phyloP scores from a whole-genome alignment of 1,140 invertebrate genomes.

The Plutomurus gul region DNA sequence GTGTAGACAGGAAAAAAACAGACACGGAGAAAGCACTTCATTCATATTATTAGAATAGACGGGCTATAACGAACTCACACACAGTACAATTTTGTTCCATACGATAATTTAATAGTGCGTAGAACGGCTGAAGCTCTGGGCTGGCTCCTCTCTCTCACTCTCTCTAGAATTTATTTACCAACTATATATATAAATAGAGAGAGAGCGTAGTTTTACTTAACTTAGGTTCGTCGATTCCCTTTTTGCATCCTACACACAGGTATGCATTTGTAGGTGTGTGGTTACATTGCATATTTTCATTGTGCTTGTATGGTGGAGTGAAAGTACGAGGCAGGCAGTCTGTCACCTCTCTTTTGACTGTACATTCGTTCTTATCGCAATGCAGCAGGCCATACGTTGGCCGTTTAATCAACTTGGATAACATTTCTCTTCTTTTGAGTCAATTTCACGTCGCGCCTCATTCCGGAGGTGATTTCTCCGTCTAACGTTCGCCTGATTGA shows the following conservation, averaged over 20 bases:
- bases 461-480: conserved; percentile 25
- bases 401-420: conserved; percentile 16
- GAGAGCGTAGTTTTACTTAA: no score
- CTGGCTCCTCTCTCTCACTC: no score
- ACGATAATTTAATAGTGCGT: no score
- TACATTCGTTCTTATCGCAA: conserved; percentile 11
- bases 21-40: no score
- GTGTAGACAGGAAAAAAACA: no score
- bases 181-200: no score
- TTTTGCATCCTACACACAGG: not conserved
- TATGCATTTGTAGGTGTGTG: not conserved
- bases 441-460: conserved; percentile 10
- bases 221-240: no score
- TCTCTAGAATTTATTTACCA: no score
- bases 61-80: no score
- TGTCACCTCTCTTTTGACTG: not conserved
- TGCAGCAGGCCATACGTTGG: not conserved
- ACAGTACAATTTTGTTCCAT: no score
- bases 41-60: no score
- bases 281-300: not conserved
- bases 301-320: not conserved
- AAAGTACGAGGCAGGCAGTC: not conserved
- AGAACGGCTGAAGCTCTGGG: no score
- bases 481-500: conserved; percentile 19
- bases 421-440: conserved; percentile 9